Evolutionary conservation across 2,888 invertebrate species (phyloP).

Genomic region (Phorcus lineatus): DNA sequence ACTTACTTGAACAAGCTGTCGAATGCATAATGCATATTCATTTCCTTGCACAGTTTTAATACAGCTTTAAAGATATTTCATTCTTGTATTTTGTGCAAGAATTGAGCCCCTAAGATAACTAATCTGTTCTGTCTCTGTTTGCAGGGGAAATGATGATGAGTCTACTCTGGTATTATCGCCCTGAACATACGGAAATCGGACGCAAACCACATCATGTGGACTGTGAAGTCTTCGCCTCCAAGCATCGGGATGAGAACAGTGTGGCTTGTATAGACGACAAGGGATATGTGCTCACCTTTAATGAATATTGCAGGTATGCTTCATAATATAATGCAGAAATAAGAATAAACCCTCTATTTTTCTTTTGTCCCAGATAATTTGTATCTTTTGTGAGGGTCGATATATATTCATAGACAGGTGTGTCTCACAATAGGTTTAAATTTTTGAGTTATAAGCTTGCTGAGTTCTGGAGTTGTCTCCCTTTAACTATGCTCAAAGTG

Average conservation of each 20-base stretch:
- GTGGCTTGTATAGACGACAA: slow-evolving; percentile 98
- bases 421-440: no score
- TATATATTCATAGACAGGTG: no score
- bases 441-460: no score
- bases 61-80: no score
- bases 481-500: no score
- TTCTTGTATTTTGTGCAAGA: not conserved
- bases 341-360: not conserved
- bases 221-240: slow-evolving; percentile 96
- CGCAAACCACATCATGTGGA: slow-evolving; percentile 86
- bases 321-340: no score
- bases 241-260: slow-evolving; percentile 95
- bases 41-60: no score
- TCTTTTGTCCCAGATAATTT: not conserved
- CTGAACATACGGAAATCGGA: slow-evolving; percentile 94
- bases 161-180: slow-evolving; percentile 96
- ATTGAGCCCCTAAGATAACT: not conserved
- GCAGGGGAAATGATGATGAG: slow-evolving; percentile 98
- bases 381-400: not conserved
- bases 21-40: no score
- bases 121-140: slow-evolving; percentile 44
- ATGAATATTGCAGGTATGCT: slow-evolving; percentile 94
- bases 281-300: slow-evolving; percentile 95
- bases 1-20: no score
- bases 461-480: no score